Conservation (phyloP, 2,888 invertebrate genomes). For the Marronus borbonicus region DNA sequence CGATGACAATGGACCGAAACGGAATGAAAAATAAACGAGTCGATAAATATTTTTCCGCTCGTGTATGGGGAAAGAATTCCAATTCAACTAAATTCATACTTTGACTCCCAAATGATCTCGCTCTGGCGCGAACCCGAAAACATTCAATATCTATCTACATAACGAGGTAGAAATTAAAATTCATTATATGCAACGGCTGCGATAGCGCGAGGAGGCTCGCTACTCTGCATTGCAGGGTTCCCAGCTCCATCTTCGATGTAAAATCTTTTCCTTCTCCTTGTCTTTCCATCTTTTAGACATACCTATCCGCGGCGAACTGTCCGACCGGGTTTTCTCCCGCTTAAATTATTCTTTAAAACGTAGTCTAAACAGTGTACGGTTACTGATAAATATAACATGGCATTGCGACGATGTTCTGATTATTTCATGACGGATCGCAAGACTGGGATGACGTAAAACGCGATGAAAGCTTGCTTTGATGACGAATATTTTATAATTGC, state of each 20-base stretch:
- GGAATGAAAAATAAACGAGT: not conserved
- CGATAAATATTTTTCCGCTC: constrained; percentile 16
- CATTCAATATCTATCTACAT: constrained; percentile 47
- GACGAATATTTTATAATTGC: too few relatives aligned
- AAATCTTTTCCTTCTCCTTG: constrained; percentile 33
- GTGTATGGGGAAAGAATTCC: constrained; percentile 4
- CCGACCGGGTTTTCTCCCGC: not conserved
- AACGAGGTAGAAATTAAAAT: constrained; percentile 45
- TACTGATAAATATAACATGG: constrained; percentile 26
- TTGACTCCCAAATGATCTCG: constrained; percentile 40
- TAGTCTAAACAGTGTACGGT: constrained; percentile 5
- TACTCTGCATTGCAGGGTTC: constrained; percentile 40
- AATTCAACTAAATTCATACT: constrained; percentile 35
- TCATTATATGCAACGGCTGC: constrained; percentile 38
- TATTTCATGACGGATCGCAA: not conserved
- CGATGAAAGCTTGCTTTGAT: too few relatives aligned
- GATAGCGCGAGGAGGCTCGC: constrained; percentile 2
- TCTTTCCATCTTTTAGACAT: constrained; percentile 26
- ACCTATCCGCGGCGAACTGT: not conserved
- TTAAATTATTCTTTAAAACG: constrained; percentile 30
- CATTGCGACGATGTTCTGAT: not conserved
- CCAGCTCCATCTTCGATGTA: constrained; percentile 5
- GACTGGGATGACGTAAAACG: too few relatives aligned
- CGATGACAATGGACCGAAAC: not conserved
- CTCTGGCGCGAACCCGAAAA: constrained; percentile 34